A percentile compares a stretch with the other conserved stretches of the same genome.
These are phyloP conservation scores for Steinernema feltiae DNA, from an alignment of 1,140 invertebrate species.

Conservation along the genomic window DNA sequence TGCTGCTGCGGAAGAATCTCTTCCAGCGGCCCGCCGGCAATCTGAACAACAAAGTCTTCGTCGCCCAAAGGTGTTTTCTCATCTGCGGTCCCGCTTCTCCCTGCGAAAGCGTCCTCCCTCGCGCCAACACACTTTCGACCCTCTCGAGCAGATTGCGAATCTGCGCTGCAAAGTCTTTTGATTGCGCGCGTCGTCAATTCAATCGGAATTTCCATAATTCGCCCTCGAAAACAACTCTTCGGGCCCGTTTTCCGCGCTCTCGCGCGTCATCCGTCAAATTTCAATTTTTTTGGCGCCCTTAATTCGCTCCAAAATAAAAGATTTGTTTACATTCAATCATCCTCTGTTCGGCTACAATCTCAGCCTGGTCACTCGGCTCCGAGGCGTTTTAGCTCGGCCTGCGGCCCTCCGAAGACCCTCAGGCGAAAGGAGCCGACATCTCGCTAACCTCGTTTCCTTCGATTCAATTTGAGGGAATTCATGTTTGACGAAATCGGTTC, in stretches of 20 bases:
- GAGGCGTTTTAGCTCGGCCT: neutral
- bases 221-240: neutral
- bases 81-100: too few species aligned
- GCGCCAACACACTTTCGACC: too few species aligned
- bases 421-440: neutral
- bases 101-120: too few species aligned
- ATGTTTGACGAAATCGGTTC: neutral
- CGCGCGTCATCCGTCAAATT: neutral
- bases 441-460: slow-evolving; percentile 4
- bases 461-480: slow-evolving; percentile 3
- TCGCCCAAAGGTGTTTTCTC: too few species aligned
- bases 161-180: neutral
- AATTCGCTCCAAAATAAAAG: neutral
- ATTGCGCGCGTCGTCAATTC: neutral
- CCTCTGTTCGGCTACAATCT: neutral
- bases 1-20: too few species aligned
- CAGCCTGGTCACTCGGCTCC: neutral
- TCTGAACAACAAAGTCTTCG: too few species aligned
- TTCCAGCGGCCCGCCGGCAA: too few species aligned
- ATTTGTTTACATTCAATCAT: slow-evolving; percentile 11
- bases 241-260: neutral
- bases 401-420: neutral
- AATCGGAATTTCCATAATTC: slow-evolving; percentile 9
- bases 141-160: neutral
- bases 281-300: neutral